These are phyloP conservation scores for Cylindroiulus punctatus DNA, from an alignment of 2,888 invertebrate genomes.

Conservation along the genomic window DNA sequence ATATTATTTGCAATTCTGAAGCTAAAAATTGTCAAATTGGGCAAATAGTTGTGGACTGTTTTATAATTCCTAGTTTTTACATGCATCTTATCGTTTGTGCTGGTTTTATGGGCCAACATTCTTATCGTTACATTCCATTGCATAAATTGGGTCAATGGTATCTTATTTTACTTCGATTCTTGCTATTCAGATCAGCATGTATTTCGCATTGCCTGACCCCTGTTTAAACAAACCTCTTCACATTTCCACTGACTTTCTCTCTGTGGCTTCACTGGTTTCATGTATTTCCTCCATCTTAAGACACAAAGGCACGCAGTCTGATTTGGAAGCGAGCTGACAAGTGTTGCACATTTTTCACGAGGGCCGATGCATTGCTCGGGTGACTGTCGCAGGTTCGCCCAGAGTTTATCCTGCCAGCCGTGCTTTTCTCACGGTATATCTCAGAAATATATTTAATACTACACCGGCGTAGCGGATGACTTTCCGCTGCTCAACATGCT, in stretches of 20 bases:
- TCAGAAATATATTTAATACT: conserved; percentile 52
- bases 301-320: conserved; percentile 34
- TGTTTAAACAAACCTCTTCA: neutral
- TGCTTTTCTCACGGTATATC: neutral
- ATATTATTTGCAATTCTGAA: no score
- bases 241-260: neutral
- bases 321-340: conserved; percentile 1
- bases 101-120: neutral
- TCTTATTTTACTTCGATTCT: neutral
- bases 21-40: no score
- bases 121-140: neutral
- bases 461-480: conserved; percentile 57
- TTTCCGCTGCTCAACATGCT: conserved; percentile 56
- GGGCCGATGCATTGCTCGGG: neutral
- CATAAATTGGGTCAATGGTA: neutral
- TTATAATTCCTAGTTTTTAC: no score
- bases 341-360: neutral
- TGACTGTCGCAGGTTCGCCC: neutral
- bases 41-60: no score
- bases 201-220: neutral
- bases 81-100: conserved; percentile 19
- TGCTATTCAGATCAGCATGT: no score
- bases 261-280: neutral
- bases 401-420: neutral
- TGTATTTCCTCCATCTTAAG: neutral